Evolutionary conservation across 2,113 vertebrate species (phyloP).

Genomic region (Phalacrocorax aristotelis): DNA sequence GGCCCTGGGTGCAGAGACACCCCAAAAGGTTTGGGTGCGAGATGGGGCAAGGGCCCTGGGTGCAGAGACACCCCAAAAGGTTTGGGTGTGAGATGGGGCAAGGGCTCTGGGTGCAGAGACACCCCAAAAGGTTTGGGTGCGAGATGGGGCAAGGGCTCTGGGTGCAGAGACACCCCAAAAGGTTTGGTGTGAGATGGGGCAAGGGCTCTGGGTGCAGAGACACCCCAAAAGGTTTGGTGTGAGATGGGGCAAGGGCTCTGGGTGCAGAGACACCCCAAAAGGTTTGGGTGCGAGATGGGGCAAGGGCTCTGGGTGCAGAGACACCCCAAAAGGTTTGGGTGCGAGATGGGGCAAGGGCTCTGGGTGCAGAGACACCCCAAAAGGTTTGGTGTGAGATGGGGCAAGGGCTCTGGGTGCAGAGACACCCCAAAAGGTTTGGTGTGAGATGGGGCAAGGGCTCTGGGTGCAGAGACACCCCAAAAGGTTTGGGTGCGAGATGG

Average conservation of each 20-base stretch:
- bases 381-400: too few species aligned
- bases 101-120: background rate
- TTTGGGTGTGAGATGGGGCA: background rate
- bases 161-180: background rate
- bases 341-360: too few species aligned
- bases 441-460: too few species aligned
- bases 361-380: too few species aligned
- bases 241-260: too few species aligned
- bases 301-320: too few species aligned
- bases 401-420: too few species aligned
- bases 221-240: background rate
- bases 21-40: background rate
- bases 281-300: too few species aligned
- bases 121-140: background rate
- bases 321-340: too few species aligned
- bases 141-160: too few species aligned
- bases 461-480: background rate
- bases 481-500: background rate
- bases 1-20: background rate
- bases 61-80: background rate
- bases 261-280: too few species aligned
- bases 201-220: background rate
- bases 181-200: background rate
- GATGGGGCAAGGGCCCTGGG: too few species aligned
- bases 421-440: background rate